phyloP scores from a whole-genome alignment of 92 coral and sea anemone species.

The Paramuricea clavata region DNA sequence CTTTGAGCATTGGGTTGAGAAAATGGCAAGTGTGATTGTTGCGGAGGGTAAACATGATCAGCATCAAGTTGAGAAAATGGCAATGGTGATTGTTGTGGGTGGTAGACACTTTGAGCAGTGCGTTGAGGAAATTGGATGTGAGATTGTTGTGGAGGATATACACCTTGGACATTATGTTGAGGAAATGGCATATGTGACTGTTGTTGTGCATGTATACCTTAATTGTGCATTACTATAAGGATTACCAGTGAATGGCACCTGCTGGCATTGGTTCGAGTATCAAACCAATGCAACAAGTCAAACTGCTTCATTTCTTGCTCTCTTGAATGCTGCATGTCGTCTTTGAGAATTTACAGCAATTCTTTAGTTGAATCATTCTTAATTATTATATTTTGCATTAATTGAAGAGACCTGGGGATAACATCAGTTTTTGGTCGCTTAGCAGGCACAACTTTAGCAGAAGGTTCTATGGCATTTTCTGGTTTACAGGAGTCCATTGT shows the following conservation, averaged over 20 bases:
- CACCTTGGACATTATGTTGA: background rate
- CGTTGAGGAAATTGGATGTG: background rate
- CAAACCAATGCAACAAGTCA: constrained; percentile 69
- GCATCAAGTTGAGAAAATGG: background rate
- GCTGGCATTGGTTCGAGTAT: constrained; percentile 43
- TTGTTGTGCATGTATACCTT: constrained; percentile 10
- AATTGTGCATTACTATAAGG: constrained; percentile 37
- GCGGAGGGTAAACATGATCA: background rate
- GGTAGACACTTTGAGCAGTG: background rate
- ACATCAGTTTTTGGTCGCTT: constrained; percentile 61
- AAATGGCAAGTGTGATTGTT: too few relatives aligned
- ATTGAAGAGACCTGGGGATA: constrained; percentile 45
- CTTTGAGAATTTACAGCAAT: constrained; percentile 62
- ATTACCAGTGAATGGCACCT: constrained; percentile 9
- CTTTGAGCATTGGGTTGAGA: too few relatives aligned
- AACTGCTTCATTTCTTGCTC: too few relatives aligned
- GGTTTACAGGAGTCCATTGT: constrained; percentile 73
- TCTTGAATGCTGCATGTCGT: constrained; percentile 60
- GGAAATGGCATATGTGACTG: background rate
- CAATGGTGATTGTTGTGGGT: background rate
- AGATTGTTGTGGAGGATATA: background rate
- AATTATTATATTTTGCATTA: constrained; percentile 64
- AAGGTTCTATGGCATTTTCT: constrained; percentile 68
- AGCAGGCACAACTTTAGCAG: constrained; percentile 54
- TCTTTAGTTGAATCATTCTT: constrained; percentile 70